phyloP scores from a whole-genome alignment of 2,888 invertebrate species.

The Pseudolycoriella hygida region DNA sequence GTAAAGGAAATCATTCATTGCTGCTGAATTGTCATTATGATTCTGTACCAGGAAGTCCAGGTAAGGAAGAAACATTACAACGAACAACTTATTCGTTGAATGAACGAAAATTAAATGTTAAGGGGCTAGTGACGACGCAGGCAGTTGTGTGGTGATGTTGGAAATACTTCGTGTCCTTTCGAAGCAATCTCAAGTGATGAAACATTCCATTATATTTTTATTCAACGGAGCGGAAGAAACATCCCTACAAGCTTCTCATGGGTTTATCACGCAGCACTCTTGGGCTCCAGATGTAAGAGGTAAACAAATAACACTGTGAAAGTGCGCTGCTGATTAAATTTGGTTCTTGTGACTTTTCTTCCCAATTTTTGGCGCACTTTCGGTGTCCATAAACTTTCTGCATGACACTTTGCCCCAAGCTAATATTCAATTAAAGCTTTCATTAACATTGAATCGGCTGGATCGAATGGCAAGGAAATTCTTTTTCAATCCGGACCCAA shows the following conservation, averaged over 20 bases:
- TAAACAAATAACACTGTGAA: no score
- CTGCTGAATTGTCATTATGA: conserved; percentile 87
- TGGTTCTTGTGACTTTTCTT: no score
- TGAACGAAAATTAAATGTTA: no score
- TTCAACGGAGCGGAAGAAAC: conserved; percentile 63
- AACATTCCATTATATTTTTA: conserved; percentile 44
- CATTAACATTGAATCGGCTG: conserved; percentile 77
- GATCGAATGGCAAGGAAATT: conserved; percentile 73
- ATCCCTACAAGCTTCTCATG: conserved; percentile 57
- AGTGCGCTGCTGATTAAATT: no score
- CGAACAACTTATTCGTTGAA: background rate
- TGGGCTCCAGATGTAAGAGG: conserved; percentile 49
- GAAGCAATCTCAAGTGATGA: conserved; percentile 26
- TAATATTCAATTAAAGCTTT: conserved; percentile 45
- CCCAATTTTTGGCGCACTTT: no score
- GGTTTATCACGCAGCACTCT: conserved; percentile 74
- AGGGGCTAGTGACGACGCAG: conserved; percentile 23
- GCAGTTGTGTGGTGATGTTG: conserved; percentile 42
- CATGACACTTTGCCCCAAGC: no score
- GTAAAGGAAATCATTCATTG: conserved; percentile 33
- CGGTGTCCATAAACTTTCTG: no score
- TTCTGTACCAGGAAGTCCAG: conserved; percentile 73
- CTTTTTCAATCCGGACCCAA: conserved; percentile 72
- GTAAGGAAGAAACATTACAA: conserved; percentile 23
- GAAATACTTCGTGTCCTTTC: conserved; percentile 42